These are phyloP conservation scores for Progne subis DNA, from an alignment of 2,113 vertebrate genomes.

Conservation along the genomic window DNA sequence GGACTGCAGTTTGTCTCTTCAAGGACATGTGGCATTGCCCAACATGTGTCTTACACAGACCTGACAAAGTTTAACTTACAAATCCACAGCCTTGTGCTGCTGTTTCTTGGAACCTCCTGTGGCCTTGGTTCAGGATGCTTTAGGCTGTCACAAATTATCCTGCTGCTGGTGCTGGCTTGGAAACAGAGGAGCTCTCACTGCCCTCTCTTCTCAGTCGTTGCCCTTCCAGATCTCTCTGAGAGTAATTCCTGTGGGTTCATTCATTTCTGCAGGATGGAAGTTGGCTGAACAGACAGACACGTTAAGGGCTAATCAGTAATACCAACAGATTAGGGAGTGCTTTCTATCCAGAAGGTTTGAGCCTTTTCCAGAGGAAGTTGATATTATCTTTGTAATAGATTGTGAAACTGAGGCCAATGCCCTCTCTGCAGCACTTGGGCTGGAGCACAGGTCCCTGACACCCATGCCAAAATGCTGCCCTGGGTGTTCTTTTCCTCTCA, in stretches of 20 bases:
- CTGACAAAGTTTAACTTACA: background rate
- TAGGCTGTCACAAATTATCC: background rate
- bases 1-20: background rate
- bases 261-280: background rate
- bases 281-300: background rate
- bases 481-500: background rate
- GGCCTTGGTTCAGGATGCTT: background rate
- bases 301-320: background rate
- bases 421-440: background rate
- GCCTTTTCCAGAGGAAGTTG: conserved; percentile 26
- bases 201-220: background rate
- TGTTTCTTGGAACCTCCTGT: background rate
- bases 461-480: background rate
- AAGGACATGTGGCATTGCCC: background rate
- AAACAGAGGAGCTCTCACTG: background rate
- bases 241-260: background rate
- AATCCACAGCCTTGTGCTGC: background rate
- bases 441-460: background rate
- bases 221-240: background rate
- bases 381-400: conserved; percentile 3
- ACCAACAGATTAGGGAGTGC: background rate
- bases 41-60: background rate
- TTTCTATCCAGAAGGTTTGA: background rate
- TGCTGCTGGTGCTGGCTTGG: background rate
- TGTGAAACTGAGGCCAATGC: conserved; percentile 1